Evolutionary conservation across 1,140 invertebrate genomes (phyloP), one percentile per base, ranked within the genome.

Genomic region (Cotesia vestalis): DNA sequence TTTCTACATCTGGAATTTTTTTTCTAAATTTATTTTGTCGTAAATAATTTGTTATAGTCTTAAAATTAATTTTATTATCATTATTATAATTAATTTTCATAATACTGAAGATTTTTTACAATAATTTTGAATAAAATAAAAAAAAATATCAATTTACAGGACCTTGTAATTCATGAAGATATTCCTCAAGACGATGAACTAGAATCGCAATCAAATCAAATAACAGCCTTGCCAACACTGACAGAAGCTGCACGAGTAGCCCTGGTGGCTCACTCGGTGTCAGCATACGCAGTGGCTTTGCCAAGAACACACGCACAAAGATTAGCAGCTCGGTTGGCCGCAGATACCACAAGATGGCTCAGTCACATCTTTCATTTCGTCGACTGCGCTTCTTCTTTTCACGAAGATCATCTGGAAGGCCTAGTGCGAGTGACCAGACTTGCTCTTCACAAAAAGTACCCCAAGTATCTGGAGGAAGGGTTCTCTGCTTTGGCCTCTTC

Each of bases 361-460:
- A 90, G 92, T 69, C 91, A 94, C 78, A 90, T 95, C 78, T 95
- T 95, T 83, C 93, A 92, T 60, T 88, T 88, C 69, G 83, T 88
- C 64, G 93, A 94, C 77, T 91, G 91, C 66, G 90, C 90, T 66
- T 90, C 92, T 2, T 93, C 90, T 75, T 94, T 93, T 79, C 93
- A 95, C 81, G 93, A 95, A 76, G 93, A 95, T 75, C 89, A 91
- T 51, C 79, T 92, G 20, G 93, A 95, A 78, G 94, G 94, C 12
- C 82, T 95, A 9, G 91, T 96, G 0, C 86, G 92, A 73, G 89
- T 96, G 3, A 92, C 93, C 9, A 87, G 93, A 72, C 90, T 95
- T 85, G 90, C 94, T 66, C 79, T 97, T 4, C 93, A 95, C 82
- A 91, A 91, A 78, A 94, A 92, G 79, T 96, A 94, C 80, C 93